Evolutionary conservation across 2,888 invertebrate species (phyloP).

Genomic region (Polyploca ridens): DNA sequence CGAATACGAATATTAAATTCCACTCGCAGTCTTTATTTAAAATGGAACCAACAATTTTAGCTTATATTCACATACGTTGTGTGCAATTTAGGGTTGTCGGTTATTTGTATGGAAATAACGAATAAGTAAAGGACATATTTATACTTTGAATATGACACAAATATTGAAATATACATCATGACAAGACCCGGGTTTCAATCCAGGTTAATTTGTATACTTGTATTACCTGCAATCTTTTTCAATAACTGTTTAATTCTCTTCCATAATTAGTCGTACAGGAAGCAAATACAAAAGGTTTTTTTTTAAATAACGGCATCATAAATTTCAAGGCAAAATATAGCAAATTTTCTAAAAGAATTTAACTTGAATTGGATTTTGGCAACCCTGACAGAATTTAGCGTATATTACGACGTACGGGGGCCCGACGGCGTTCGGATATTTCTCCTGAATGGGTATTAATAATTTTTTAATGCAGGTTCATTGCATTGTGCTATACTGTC

Average conservation of each 20-base stretch:
- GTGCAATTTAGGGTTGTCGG: slow-evolving; percentile 43
- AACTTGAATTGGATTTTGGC: neutral
- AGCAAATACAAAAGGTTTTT: no score
- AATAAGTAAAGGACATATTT: no score
- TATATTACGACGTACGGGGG: slow-evolving; percentile 27
- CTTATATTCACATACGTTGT: slow-evolving; percentile 62
- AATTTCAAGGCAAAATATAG: no score
- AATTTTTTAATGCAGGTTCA: slow-evolving; percentile 80
- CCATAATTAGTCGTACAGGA: no score
- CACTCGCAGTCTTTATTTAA: slow-evolving; percentile 79
- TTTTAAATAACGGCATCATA: no score
- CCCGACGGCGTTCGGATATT: slow-evolving; percentile 52
- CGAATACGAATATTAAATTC: slow-evolving; percentile 83
- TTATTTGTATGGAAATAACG: neutral
- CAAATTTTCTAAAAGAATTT: neutral
- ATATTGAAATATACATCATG: no score
- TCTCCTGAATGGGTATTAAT: slow-evolving; percentile 77
- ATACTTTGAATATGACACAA: no score
- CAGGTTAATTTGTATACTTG: no score
- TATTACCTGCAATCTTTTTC: no score
- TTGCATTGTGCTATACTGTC: slow-evolving; percentile 71
- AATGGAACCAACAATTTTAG: slow-evolving; percentile 65
- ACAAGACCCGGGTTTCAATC: no score
- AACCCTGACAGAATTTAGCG: slow-evolving; percentile 32
- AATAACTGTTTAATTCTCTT: no score